These are phyloP conservation scores for Hipparchia sbordonii DNA, from an alignment of 2,888 invertebrate genomes.

Conservation along the genomic window DNA sequence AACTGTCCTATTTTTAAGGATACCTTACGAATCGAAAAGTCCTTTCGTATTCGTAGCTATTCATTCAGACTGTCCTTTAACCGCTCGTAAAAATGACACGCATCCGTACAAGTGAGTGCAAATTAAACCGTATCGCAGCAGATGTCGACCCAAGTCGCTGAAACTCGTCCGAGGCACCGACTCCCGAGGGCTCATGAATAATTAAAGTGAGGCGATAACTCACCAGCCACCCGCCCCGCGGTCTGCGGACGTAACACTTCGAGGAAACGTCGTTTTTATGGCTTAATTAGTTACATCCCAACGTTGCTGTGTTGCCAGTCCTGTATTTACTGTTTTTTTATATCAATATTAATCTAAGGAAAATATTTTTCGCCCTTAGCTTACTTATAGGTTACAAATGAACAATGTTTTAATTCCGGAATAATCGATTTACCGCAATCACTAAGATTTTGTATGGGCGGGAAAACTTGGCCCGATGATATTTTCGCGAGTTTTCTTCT, in stretches of 20 bases:
- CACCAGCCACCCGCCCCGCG: constrained; percentile 58
- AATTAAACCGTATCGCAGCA: constrained; percentile 69
- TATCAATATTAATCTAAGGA: background rate
- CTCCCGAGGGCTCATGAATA: constrained; percentile 68
- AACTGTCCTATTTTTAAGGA: background rate
- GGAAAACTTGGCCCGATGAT: too few relatives aligned
- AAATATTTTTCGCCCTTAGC: too few relatives aligned
- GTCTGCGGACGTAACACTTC: constrained; percentile 61
- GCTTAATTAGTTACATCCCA: constrained; percentile 74
- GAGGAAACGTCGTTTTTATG: constrained; percentile 69
- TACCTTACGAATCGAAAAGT: background rate
- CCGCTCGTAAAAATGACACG: constrained; percentile 17
- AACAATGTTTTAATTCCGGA: too few relatives aligned
- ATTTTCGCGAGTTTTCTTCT: too few relatives aligned
- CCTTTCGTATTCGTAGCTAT: background rate
- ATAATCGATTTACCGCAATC: too few relatives aligned
- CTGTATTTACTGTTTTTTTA: background rate
- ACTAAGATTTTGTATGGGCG: too few relatives aligned
- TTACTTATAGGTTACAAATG: too few relatives aligned
- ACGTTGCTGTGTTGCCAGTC: constrained; percentile 23
- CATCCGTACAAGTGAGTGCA: constrained; percentile 49
- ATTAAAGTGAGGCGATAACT: constrained; percentile 76
- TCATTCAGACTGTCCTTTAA: background rate
- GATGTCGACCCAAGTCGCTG: constrained; percentile 64
- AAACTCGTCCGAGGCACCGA: constrained; percentile 52